phyloP scores from a whole-genome alignment of 2,797 vertebrate species.

The Diplodus puntazzo region DNA sequence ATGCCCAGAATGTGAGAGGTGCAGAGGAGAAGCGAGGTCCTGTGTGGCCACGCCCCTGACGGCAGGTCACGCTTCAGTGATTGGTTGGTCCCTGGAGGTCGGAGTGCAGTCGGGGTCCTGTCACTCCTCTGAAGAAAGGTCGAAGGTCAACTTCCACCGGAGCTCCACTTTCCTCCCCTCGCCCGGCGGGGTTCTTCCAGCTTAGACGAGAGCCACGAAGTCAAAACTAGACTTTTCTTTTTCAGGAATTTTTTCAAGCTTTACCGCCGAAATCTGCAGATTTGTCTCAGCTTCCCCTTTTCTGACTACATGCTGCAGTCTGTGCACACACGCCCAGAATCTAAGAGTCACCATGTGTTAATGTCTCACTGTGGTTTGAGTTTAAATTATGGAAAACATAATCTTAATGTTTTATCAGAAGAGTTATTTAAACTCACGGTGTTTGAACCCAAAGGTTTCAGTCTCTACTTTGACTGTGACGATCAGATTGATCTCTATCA shows the following conservation, averaged over 20 bases:
- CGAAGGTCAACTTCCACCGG: conserved; percentile 80
- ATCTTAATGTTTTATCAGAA: not conserved
- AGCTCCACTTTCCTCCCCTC: conserved; percentile 75
- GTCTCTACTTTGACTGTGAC: not conserved
- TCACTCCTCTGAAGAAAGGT: conserved; percentile 81
- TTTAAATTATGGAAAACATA: not conserved
- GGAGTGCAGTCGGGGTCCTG: conserved; percentile 82
- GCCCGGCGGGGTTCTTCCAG: conserved; percentile 66
- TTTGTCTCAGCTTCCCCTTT: not conserved
- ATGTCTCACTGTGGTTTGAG: not conserved
- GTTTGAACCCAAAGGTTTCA: not conserved
- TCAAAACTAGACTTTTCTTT: conserved; percentile 37
- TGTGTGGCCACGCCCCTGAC: conserved; percentile 58
- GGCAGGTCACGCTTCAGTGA: conserved; percentile 79
- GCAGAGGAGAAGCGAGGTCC: conserved; percentile 35
- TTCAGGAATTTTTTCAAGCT: conserved; percentile 1
- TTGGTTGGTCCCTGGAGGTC: conserved; percentile 78
- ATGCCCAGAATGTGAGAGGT: conserved; percentile 75
- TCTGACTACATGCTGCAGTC: not conserved
- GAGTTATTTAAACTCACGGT: not conserved
- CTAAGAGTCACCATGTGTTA: conserved; percentile 1
- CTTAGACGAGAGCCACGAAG: conserved; percentile 36
- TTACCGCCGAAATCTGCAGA: not conserved
- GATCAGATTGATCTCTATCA: not conserved
- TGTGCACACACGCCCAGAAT: not conserved